Evolutionary conservation across 2,113 vertebrate genomes (phyloP).

Genomic region (Hippocampus guttulatus): DNA sequence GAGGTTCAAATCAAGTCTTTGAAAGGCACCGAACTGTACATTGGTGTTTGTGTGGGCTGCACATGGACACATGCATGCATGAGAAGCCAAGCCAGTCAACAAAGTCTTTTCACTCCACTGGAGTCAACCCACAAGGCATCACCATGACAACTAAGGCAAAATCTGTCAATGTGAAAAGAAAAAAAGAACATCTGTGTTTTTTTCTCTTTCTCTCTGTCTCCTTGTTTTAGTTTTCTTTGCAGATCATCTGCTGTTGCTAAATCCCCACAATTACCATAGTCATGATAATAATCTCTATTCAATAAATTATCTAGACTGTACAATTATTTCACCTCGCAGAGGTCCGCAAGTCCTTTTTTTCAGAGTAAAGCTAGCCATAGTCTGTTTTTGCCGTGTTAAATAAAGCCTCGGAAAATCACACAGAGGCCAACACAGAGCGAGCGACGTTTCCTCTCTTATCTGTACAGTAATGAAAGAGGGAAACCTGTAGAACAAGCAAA

Average conservation of each 20-base stretch:
- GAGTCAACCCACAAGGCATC: constrained; percentile 69
- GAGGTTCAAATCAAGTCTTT: constrained; percentile 57
- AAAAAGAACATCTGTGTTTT: constrained; percentile 42
- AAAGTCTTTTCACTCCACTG: constrained; percentile 52
- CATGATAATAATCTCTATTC: constrained; percentile 74
- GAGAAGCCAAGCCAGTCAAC: constrained; percentile 58
- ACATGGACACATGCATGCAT: constrained; percentile 61
- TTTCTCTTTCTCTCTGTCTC: constrained; percentile 9
- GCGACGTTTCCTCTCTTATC: constrained; percentile 31
- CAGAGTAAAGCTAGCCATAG: constrained; percentile 51
- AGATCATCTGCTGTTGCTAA: constrained; percentile 42
- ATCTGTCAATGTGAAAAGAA: constrained; percentile 52
- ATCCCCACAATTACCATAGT: constrained; percentile 66
- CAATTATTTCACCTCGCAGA: constrained; percentile 65
- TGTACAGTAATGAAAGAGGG: constrained; percentile 56
- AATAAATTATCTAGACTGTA: constrained; percentile 83
- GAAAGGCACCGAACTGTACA: constrained; percentile 74
- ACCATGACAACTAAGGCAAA: constrained; percentile 80
- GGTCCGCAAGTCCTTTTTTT: constrained; percentile 47
- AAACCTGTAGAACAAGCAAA: constrained; percentile 37
- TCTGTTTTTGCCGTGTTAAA: constrained; percentile 35
- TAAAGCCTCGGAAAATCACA: constrained; percentile 37
- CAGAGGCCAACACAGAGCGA: constrained; percentile 31
- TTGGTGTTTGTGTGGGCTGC: constrained; percentile 49
- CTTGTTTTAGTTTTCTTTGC: constrained; percentile 18